Evolutionary conservation across 53 echinoderm and acorn worm genomes (phyloP), one percentile per base, ranked within the genome.

Genomic region (Echinarachnius parma): DNA sequence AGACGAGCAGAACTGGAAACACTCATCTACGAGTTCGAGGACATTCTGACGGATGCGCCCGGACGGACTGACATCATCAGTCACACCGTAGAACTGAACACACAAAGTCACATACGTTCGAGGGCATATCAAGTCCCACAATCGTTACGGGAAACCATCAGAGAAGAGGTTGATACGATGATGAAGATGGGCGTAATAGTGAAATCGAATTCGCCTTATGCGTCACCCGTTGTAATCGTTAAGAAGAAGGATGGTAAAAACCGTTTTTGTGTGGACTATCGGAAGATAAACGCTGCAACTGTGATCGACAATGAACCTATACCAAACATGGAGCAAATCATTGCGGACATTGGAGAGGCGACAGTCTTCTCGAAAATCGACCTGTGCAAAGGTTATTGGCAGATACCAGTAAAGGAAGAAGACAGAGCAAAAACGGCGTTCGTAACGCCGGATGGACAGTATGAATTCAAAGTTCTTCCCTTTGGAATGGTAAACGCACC

Each of bases 311-410:
- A 61, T 25, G 86, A 86, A 33, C 81, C 86, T 7, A 71, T 86
- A 15, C 86, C 86, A 28, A 77, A 58, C 42, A 32, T 48, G 2
- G 81, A 86, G 10, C 64, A 81, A 20, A 21, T 86, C 11, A 45
- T 86, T 53, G 20, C 59, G 16, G 34, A 14, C 11, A 22, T 86
- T 16, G 29, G 62, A 0, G 33, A 62, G 8, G 81, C 48, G 21
- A 68, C 48, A 47, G 66, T 45, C 13, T 86, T 81, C 35, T 75
- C 86, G 0, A 81, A 77, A 46, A 20, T 86, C 4, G 86, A 86
- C 37, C 59, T 86, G 1, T 62, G 81, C 15, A 86, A 81, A 44
- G 81, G 81, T 1, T 86, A 86, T 46, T 86, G 86, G 81, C 86
- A 86, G 29, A 86, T 86, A 16, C 77, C 86, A 4, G 57, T 86